Conservation (phyloP, 2,797 vertebrate species). For the Pterois miles region DNA sequence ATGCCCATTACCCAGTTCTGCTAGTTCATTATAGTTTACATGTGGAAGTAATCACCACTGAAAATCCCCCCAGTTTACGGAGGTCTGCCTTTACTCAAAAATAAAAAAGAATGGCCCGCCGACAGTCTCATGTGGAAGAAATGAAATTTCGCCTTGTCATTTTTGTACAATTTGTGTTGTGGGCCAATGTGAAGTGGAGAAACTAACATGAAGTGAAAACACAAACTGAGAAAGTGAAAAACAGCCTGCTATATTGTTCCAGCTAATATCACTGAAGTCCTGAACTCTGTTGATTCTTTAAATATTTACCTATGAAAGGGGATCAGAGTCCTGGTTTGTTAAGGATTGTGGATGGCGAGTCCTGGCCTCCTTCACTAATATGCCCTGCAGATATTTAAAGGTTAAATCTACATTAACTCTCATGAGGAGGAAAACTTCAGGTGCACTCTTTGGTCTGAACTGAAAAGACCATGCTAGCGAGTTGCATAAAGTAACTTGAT, state of each 20-base stretch:
- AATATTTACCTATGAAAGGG: slow-evolving; percentile 55
- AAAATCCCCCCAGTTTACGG: neutral
- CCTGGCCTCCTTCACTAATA: neutral
- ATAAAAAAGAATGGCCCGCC: neutral
- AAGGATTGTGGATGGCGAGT: neutral
- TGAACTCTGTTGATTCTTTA: slow-evolving; percentile 52
- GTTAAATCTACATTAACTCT: neutral
- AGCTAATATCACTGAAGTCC: neutral
- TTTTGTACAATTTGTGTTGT: neutral
- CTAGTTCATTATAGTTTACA: neutral
- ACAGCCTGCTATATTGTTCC: neutral
- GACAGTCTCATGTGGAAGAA: neutral
- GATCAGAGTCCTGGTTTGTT: slow-evolving; percentile 15
- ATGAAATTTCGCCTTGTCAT: neutral
- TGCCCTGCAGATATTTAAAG: neutral
- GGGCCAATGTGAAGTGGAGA: neutral
- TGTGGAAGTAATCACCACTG: neutral
- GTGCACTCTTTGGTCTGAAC: neutral
- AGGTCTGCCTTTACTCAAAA: neutral
- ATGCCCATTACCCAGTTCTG: neutral
- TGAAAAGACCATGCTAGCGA: neutral
- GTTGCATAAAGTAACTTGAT: neutral
- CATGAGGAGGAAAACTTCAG: neutral
- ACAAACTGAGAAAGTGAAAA: neutral
- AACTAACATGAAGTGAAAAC: neutral